A percentile compares a stretch with the other conserved stretches of the same genome.
Evolutionary conservation across 2,888 invertebrate species (phyloP).

Genomic region (Axea sp.): DNA sequence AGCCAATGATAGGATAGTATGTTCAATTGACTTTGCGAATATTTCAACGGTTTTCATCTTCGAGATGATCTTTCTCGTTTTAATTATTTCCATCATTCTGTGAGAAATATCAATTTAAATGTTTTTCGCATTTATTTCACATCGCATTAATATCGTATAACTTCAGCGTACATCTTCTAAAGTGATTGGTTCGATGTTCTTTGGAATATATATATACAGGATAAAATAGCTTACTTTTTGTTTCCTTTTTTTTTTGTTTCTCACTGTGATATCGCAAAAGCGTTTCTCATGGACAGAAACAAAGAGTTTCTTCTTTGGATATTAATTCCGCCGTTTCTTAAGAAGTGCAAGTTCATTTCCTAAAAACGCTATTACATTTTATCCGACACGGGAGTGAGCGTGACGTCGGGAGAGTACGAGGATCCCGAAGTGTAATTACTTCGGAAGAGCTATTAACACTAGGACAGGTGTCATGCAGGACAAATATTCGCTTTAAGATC

Average conservation of each 20-base stretch:
- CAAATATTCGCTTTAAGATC: conserved; percentile 47
- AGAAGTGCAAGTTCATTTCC: conserved; percentile 74
- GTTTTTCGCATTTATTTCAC: too few species aligned
- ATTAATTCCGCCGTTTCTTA: conserved; percentile 68
- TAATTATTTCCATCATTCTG: too few species aligned
- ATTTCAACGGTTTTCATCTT: conserved; percentile 1
- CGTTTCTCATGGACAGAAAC: conserved; percentile 7
- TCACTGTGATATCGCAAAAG: background rate
- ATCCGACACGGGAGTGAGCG: conserved; percentile 37
- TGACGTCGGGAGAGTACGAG: conserved; percentile 36
- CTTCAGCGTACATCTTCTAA: too few species aligned
- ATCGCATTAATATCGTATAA: too few species aligned
- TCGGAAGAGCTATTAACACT: conserved; percentile 47
- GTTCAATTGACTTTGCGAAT: conserved; percentile 17
- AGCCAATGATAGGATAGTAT: background rate
- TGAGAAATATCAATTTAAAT: too few species aligned
- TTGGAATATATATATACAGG: too few species aligned
- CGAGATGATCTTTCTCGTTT: too few species aligned
- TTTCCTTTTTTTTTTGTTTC: background rate
- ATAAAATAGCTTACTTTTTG: too few species aligned
- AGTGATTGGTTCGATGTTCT: too few species aligned
- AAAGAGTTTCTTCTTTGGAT: conserved; percentile 36
- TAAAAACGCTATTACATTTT: conserved; percentile 70
- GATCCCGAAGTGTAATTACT: conserved; percentile 42
- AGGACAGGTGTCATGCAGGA: conserved; percentile 54